Percentiles rank a stretch among this genome's conserved stretches.
Evolutionary conservation across 2,113 vertebrate species (phyloP).

Genomic region (Theropithecus gelada): DNA sequence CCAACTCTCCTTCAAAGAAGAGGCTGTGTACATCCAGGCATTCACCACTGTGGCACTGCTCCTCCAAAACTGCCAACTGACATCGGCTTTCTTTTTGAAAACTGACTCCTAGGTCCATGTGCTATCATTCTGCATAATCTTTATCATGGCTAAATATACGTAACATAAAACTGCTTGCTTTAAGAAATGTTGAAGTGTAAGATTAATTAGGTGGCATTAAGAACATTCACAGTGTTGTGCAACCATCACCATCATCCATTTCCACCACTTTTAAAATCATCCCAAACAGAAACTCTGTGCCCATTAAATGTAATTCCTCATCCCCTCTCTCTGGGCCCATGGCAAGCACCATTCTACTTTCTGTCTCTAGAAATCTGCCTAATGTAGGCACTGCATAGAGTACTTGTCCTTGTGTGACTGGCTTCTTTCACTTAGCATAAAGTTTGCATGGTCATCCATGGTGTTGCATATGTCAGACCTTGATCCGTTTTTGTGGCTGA

Average conservation of each 20-base stretch:
- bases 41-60: background rate
- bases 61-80: background rate
- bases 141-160: background rate
- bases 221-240: background rate
- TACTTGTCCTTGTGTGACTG: background rate
- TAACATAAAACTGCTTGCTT: background rate
- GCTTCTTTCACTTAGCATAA: background rate
- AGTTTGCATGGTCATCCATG: background rate
- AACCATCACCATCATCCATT: too few species aligned
- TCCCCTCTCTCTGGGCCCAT: accelerated
- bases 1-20: background rate
- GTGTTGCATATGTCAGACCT: background rate
- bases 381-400: background rate
- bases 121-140: background rate
- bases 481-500: background rate
- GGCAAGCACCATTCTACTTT: too few species aligned
- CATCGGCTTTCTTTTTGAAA: background rate
- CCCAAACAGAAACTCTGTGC: background rate
- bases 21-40: background rate
- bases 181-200: background rate
- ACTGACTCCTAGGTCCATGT: background rate
- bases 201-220: background rate
- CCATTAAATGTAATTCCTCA: background rate
- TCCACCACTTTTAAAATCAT: too few species aligned
- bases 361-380: background rate